Evolutionary conservation across 2,113 vertebrate species (phyloP), one percentile per base, ranked within the genome.

Genomic region (Callospermophilus lateralis): DNA sequence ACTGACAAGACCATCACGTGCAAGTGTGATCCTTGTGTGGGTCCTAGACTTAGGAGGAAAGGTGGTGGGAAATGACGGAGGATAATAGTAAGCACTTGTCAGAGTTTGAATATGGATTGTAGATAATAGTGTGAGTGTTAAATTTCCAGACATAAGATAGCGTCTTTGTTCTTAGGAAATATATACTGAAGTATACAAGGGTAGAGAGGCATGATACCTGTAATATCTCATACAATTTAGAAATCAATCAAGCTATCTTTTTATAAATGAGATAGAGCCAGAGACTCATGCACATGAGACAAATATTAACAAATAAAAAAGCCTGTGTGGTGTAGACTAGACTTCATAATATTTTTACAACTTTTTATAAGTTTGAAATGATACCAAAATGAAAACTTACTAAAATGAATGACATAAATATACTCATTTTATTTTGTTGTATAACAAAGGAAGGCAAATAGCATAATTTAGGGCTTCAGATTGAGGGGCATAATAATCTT

Each of bases 361-460:
- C 3, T 37, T 89, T 94, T 67, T 84, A 0, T 28, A 93, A 92
- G 34, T 79, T 94, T 90, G 53, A 53, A 88, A 93, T 93, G 61
- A 42, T 32, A 16, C 67, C 13, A 79, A 90, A 95, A 84, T 67
- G 61, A 81, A 81, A 94, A 77, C 13, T 73, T 88, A 73, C 45
- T 90, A 58, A 84, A 94, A 84, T 81, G 28, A 67, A 30, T 74
- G 48, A 39, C 72, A 86, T 65, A 61, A 16, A 45, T 9, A 2
- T 3, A 15, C 3, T n/a, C 16, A 37, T 9, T 87, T 86, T 20
- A 87, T 94, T 78, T 7, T 63, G 34, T 34, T 72, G 15, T 48
- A 73, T 72, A 58, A 8, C 11, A 26, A 63, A 63, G 61, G 28
- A 63, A 63, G 24, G 61, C 28, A 63, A 63, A 63, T 63, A 63